Base-by-base conservation (phyloP, 2,113 vertebrate species). In the Platysternon megacephalum region DNA sequence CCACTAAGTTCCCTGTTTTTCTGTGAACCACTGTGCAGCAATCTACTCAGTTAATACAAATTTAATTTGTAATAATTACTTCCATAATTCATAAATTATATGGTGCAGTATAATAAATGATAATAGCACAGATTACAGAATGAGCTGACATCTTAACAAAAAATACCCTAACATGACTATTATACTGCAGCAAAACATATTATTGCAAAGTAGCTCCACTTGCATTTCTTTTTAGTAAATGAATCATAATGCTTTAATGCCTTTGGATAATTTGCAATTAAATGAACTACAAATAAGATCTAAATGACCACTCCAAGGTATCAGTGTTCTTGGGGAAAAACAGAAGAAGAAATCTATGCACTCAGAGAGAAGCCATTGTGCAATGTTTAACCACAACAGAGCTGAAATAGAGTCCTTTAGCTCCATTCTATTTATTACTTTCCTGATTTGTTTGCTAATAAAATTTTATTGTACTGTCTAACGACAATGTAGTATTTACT, bases 21-120 rank as follows among this genome's bases (percentile, higher is more conserved):
- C 88, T 11, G 21, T 83, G 85, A 92, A 96, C n/a, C 72, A 58
- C 55, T 93, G 44, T 52, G 56, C 48, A 97, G 88, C 35, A 91
- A 82, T 94, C 81, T 97, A 95, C 68, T 32, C 46, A 87, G 42
- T 89, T 96, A 97, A 97, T 80, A 88, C 46, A 91, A 93, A 96
- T 91, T 95, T 94, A 97, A 95, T 96, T 94, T 95, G 8, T 91
- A 96, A 95, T 93, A 96, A 96, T 98, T 94, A 91, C 55, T 91
- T 95, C 58, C 91, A 78, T 74, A 93, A 96, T 95, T 96, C 93
- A 92, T 94, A 97, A 97, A 98, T 97, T 97, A 97, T 84, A 96
- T 94, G 82, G 44, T 96, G 79, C 88, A 51, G n/a, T 85, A 93
- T 95, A 97, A 93, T 95, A 96, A 85, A 81, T 79, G 49, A 93